A percentile compares a stretch with the other conserved stretches of the same genome.
phyloP scores from a whole-genome alignment of 1,140 invertebrate species.

The Dysdera silvatica region DNA sequence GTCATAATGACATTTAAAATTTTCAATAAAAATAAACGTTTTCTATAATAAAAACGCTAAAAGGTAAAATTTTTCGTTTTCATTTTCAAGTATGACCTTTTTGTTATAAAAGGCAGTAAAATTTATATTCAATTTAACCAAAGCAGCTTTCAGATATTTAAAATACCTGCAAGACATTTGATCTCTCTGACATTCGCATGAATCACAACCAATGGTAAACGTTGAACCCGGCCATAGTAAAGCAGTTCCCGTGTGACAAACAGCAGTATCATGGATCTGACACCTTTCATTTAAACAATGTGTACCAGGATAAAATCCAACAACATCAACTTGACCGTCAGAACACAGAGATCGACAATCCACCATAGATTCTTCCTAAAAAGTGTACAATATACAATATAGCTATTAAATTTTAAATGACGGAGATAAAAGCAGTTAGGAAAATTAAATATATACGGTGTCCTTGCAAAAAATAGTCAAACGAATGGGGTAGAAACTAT shows the following conservation, averaged over 20 bases:
- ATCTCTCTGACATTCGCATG: constrained; percentile 18
- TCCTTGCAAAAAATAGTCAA: background rate
- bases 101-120: too few species aligned
- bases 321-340: constrained; percentile 12
- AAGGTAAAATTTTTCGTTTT: too few species aligned
- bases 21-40: too few species aligned
- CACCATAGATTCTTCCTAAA: constrained; percentile 20
- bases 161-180: constrained; percentile 21
- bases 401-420: too few species aligned
- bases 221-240: constrained; percentile 10
- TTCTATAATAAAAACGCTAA: too few species aligned
- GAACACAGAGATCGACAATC: constrained; percentile 21
- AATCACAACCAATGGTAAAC: constrained; percentile 22
- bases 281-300: constrained; percentile 19
- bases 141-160: background rate
- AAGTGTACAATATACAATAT: too few species aligned
- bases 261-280: constrained; percentile 10
- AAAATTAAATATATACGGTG: background rate
- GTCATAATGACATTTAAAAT: too few species aligned
- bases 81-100: too few species aligned
- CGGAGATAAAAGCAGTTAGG: too few species aligned
- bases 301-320: constrained; percentile 23
- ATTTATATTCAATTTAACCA: background rate
- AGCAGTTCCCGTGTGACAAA: constrained; percentile 21
- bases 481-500: background rate